Conservation (phyloP, 2,888 invertebrate species). For the Acheta domesticus region DNA sequence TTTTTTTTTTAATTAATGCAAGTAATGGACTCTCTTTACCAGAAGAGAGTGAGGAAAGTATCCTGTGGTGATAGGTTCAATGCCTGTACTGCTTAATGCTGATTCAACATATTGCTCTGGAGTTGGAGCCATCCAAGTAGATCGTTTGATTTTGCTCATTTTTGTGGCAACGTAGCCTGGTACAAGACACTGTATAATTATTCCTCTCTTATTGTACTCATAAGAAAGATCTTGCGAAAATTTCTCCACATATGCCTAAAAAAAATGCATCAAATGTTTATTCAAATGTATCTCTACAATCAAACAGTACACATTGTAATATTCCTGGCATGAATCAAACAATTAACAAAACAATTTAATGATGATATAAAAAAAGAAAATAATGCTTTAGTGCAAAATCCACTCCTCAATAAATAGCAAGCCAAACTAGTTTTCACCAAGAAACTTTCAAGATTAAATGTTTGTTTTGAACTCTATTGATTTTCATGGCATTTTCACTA, state of each 20-base stretch:
- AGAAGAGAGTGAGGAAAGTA: slow-evolving; percentile 69
- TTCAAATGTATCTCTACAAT: not conserved
- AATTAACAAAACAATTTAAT: no score
- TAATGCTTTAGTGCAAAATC: no score
- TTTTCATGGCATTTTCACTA: no score
- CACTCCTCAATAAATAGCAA: no score
- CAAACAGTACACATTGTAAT: no score
- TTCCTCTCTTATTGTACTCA: slow-evolving; percentile 69
- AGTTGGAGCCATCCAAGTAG: slow-evolving; percentile 70
- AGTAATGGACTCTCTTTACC: slow-evolving; percentile 42
- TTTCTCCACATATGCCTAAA: slow-evolving; percentile 75
- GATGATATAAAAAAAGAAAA: no score
- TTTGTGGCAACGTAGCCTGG: slow-evolving; percentile 91
- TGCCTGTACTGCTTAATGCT: slow-evolving; percentile 68
- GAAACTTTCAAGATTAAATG: no score
- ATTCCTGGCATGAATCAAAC: no score
- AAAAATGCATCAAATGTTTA: slow-evolving; percentile 25
- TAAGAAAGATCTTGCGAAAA: slow-evolving; percentile 71
- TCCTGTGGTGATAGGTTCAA: slow-evolving; percentile 66
- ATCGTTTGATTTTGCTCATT: slow-evolving; percentile 74
- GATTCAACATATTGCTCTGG: slow-evolving; percentile 68
- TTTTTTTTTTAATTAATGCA: not conserved
- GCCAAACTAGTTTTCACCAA: no score
- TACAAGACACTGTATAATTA: slow-evolving; percentile 74
- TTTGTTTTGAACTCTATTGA: no score